Percentiles rank a stretch among this genome's conserved stretches.
Conservation (phyloP, 2,113 vertebrate genomes). For the Gymnocephalus cernua region DNA sequence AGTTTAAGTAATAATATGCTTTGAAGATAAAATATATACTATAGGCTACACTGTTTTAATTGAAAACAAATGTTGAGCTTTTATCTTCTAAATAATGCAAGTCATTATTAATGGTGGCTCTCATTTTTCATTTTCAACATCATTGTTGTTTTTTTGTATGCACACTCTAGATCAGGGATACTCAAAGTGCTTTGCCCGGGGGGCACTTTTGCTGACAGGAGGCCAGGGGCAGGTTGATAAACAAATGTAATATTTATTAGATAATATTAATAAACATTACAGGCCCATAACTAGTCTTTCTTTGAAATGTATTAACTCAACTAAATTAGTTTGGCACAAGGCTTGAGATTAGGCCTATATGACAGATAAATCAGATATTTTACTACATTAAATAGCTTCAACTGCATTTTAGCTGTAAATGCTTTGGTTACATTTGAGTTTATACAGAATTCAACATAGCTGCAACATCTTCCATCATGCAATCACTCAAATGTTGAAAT, state of each 20-base stretch:
- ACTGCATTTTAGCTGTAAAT: not conserved
- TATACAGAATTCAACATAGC: too few species aligned
- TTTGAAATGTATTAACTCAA: not conserved
- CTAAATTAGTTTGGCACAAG: too few species aligned
- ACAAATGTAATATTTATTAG: not conserved
- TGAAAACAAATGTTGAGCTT: constrained; percentile 4
- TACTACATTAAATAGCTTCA: not conserved
- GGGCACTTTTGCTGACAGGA: too few species aligned
- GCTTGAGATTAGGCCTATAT: not conserved
- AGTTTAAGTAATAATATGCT: constrained; percentile 10
- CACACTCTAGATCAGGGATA: not conserved
- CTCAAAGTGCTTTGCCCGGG: too few species aligned
- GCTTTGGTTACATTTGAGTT: not conserved
- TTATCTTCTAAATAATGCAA: constrained; percentile 24
- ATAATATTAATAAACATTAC: not conserved
- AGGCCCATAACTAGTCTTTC: not conserved
- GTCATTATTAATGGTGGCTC: not conserved
- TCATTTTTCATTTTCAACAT: not conserved
- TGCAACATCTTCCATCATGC: too few species aligned
- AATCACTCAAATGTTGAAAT: not conserved
- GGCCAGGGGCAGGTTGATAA: not conserved
- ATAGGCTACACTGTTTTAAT: constrained; percentile 21
- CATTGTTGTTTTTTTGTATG: not conserved
- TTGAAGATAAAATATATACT: constrained; percentile 12
- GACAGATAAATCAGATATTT: not conserved